Conservation (phyloP, 2,888 invertebrate genomes). For the Calameuta filiformis region DNA sequence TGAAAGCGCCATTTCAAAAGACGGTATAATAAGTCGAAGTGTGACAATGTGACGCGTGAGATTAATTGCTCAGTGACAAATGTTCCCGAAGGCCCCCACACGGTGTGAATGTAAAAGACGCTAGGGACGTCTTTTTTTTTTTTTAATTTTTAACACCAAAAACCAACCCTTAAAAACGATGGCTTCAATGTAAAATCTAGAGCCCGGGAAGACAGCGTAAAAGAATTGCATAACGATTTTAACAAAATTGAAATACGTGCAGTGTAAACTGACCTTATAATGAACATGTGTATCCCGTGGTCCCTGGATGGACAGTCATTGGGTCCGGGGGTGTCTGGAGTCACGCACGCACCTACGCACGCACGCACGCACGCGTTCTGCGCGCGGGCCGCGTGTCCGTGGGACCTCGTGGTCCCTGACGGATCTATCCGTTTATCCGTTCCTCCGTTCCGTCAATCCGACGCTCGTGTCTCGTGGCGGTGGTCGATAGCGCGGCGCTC, state of each 20-base stretch:
- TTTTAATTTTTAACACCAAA: neutral
- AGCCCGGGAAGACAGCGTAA: neutral
- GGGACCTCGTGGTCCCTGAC: constrained; percentile 27
- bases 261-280: constrained; percentile 58
- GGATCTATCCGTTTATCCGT: constrained; percentile 34
- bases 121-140: neutral
- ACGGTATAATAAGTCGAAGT: neutral
- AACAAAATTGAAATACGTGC: neutral
- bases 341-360: constrained; percentile 38
- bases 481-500: constrained; percentile 65
- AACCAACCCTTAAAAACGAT: neutral
- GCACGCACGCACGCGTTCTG: constrained; percentile 16
- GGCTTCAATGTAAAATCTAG: neutral
- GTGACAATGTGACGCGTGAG: neutral
- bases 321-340: constrained; percentile 42
- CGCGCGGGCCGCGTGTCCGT: constrained; percentile 14
- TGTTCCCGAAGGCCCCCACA: neutral
- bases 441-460: constrained; percentile 21
- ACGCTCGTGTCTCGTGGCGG: constrained; percentile 52
- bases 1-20: neutral
- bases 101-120: neutral
- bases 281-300: constrained; percentile 65
- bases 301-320: constrained; percentile 65
- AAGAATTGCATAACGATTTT: neutral
- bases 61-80: neutral